Conservation (phyloP, 2,797 vertebrate species). For the Pseudochirops cupreus region DNA sequence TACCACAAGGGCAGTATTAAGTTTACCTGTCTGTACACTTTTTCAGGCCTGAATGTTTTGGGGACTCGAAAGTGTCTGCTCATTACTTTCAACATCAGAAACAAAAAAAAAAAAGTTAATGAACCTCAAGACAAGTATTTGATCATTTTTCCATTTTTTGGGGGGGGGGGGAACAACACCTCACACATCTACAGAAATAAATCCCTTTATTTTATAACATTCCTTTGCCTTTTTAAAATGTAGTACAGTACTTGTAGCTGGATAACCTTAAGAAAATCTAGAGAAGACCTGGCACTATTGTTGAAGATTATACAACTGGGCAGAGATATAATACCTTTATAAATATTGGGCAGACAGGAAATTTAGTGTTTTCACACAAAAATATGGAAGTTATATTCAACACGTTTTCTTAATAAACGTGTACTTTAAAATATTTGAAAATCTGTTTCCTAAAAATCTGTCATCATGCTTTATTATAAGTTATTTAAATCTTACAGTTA, state of each 20-base stretch:
- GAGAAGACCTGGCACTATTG: conserved; percentile 91
- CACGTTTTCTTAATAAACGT: conserved; percentile 79
- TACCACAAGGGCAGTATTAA: background rate
- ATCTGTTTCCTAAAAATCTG: conserved; percentile 86
- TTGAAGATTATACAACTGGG: conserved; percentile 86
- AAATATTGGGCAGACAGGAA: conserved; percentile 80
- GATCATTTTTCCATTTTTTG: conserved; percentile 42
- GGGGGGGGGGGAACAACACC: conserved; percentile 68
- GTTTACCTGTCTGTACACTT: background rate
- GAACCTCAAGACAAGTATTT: background rate
- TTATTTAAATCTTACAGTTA: conserved; percentile 59
- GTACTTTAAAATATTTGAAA: conserved; percentile 84
- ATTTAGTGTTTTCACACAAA: conserved; percentile 81
- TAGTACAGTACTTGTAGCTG: conserved; percentile 88
- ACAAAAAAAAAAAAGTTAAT: conserved; percentile 28
- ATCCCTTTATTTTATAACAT: conserved; percentile 89
- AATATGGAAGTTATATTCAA: conserved; percentile 82
- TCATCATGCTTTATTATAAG: conserved; percentile 85
- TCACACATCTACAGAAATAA: conserved; percentile 91
- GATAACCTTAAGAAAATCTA: conserved; percentile 85
- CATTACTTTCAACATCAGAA: background rate
- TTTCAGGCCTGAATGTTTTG: background rate
- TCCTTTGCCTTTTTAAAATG: conserved; percentile 86
- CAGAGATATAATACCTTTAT: conserved; percentile 84
- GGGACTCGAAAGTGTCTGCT: background rate